Base-by-base conservation (phyloP, 2,797 vertebrate genomes). In the Onychomys torridus region DNA sequence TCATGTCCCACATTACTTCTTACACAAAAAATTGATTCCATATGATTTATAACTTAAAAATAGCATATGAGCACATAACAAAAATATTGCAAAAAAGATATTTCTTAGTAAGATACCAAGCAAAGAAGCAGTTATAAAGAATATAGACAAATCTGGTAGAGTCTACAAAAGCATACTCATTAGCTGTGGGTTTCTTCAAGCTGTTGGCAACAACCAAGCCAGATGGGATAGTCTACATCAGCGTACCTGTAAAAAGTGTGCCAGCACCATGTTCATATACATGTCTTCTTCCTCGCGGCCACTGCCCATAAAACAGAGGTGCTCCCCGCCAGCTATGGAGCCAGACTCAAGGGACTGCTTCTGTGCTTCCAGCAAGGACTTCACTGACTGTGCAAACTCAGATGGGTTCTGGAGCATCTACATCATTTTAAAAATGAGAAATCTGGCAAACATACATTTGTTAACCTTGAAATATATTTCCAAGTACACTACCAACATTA, bases 251-350 rank as follows among this genome's bases (percentile, higher is more conserved):
- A 99, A 98, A 97, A 99, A 99, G 97, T 99, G 99, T 40, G 99
- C 99, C 67, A 99, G 98, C 97, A 99, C 99, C 99, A 99, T 99
- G 98, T 99, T 99, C 99, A 99, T 99, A 97, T 99, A 99, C 99
- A 99, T 99, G 98, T 99, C 99, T 98, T 99, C 99, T 94, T 99
- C 99, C 97, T 99, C 99, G 37, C 99, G 98, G 91, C 99, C 99
- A 61, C 99, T 99, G 97, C 99, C 99, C 99, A 99, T 99, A 97
- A 99, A 99, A 97, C 99, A 99, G 92, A 99, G 98, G 89, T 99
- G 99, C 87, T 99, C 99, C 91, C 99, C 99, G 10, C 99, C 99
- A 95, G 99, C 99, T 19, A 99, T 97, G 78, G 99, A 99, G 85
- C 99, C 99, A 0, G 99, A 99, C 97, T 99, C 99, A 61, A 99